A percentile compares a stretch with the other conserved stretches of the same genome.
Conservation (phyloP, 2,797 vertebrate species). For the Lepilemur septentrionalis region DNA sequence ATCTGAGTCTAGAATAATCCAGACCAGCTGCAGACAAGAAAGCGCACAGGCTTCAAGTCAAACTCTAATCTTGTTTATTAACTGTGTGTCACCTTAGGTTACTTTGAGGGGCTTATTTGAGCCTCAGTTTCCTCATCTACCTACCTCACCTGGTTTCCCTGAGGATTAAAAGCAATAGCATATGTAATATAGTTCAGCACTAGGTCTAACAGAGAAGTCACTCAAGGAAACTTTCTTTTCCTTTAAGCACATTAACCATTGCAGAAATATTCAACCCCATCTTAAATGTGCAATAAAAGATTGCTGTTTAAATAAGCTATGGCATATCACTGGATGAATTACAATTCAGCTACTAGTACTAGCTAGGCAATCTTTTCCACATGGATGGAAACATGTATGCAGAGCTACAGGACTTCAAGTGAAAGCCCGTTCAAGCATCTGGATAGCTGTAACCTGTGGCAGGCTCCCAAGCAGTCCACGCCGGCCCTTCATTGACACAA, state of each 20-base stretch:
- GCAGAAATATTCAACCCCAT: neutral
- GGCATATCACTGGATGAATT: rapidly evolving
- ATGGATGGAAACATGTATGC: neutral
- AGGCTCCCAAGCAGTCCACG: neutral
- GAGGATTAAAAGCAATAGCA: neutral
- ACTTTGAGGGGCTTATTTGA: neutral
- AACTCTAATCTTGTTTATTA: neutral
- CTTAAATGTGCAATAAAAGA: neutral
- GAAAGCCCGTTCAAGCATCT: rapidly evolving
- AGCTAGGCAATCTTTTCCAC: neutral
- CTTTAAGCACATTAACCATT: neutral
- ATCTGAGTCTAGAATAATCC: neutral
- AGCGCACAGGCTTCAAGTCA: neutral
- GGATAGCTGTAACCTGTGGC: neutral
- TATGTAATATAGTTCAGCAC: neutral
- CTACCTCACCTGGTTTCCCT: neutral
- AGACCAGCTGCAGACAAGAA: neutral
- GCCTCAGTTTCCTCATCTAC: neutral
- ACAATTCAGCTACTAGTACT: rapidly evolving
- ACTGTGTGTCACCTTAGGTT: neutral
- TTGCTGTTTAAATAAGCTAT: rapidly evolving
- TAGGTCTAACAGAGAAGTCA: neutral
- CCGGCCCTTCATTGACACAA: neutral
- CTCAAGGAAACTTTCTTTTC: neutral
- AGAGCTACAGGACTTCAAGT: neutral